These are phyloP conservation scores for Drosophila meridiana DNA, from an alignment of 2,888 invertebrate genomes.

Conservation along the genomic window DNA sequence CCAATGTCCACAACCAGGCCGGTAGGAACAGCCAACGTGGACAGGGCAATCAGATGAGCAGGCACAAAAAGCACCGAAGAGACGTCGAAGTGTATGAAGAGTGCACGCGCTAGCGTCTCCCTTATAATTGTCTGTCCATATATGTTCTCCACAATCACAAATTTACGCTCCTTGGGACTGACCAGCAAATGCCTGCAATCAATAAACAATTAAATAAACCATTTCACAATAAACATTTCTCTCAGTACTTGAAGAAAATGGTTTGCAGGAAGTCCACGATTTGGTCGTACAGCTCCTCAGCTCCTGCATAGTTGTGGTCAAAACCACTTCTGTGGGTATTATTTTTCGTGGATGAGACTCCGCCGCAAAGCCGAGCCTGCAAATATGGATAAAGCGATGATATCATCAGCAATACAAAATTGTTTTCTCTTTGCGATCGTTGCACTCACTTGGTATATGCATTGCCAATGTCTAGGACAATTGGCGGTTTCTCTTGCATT, in stretches of 20 bases:
- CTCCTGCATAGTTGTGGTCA: slow-evolving; percentile 87
- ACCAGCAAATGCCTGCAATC: slow-evolving; percentile 91
- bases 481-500: slow-evolving; percentile 94
- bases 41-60: slow-evolving; percentile 92
- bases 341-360: slow-evolving; percentile 95
- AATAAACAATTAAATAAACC: background rate
- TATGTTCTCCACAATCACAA: slow-evolving; percentile 96
- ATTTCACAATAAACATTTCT: background rate
- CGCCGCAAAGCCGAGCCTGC: slow-evolving; percentile 95
- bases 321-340: slow-evolving; percentile 91
- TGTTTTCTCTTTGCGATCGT: background rate
- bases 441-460: slow-evolving; percentile 94
- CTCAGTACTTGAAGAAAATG: slow-evolving; percentile 93
- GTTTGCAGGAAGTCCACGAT: slow-evolving; percentile 94
- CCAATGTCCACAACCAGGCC: slow-evolving; percentile 96
- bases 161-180: slow-evolving; percentile 96
- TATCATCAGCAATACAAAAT: slow-evolving; percentile 46
- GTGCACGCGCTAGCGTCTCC: slow-evolving; percentile 94
- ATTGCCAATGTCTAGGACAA: slow-evolving; percentile 95
- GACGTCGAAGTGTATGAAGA: slow-evolving; percentile 97
- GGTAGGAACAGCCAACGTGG: slow-evolving; percentile 92
- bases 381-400: slow-evolving; percentile 62
- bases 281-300: slow-evolving; percentile 92
- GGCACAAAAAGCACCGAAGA: slow-evolving; percentile 93
- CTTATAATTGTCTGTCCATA: slow-evolving; percentile 92